These are phyloP conservation scores for Platerodrilus igneus DNA, from an alignment of 2,888 invertebrate species.

Conservation along the genomic window DNA sequence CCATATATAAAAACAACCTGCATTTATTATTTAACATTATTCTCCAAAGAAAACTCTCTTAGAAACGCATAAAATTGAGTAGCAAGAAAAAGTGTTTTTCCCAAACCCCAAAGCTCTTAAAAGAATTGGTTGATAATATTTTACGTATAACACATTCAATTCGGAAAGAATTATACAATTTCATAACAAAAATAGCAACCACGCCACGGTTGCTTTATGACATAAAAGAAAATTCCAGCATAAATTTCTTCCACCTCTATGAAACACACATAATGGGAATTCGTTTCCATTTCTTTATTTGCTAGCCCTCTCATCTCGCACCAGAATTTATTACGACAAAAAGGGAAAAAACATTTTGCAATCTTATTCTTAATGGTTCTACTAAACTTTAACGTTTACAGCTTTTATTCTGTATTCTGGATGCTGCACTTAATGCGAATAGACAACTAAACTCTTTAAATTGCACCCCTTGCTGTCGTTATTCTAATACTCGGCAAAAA, in stretches of 20 bases:
- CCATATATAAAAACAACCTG: too few species aligned
- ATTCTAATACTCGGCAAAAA: too few species aligned
- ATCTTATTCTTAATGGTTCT: constrained; percentile 24
- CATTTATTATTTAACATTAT: too few species aligned
- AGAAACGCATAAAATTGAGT: too few species aligned
- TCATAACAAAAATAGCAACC: constrained; percentile 2
- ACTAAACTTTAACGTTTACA: constrained; percentile 29
- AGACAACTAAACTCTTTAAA: constrained; percentile 11
- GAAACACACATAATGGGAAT: constrained; percentile 12
- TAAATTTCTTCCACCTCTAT: constrained; percentile 9
- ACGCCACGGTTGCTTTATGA: constrained; percentile 2
- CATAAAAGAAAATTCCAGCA: neutral
- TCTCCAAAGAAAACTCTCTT: too few species aligned
- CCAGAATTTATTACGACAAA: constrained; percentile 26
- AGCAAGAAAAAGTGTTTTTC: too few species aligned
- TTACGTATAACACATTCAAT: too few species aligned
- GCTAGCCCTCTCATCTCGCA: constrained; percentile 15
- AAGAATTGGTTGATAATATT: too few species aligned
- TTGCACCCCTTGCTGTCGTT: constrained; percentile 12
- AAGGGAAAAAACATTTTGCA: constrained; percentile 24
- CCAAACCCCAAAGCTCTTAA: too few species aligned
- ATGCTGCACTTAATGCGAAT: constrained; percentile 15
- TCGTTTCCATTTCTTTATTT: constrained; percentile 8
- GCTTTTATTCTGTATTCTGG: constrained; percentile 26
- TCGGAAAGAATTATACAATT: constrained; percentile 9